These are phyloP conservation scores for Myopa tessellatipennis DNA, from an alignment of 2,888 invertebrate species.

Conservation along the genomic window DNA sequence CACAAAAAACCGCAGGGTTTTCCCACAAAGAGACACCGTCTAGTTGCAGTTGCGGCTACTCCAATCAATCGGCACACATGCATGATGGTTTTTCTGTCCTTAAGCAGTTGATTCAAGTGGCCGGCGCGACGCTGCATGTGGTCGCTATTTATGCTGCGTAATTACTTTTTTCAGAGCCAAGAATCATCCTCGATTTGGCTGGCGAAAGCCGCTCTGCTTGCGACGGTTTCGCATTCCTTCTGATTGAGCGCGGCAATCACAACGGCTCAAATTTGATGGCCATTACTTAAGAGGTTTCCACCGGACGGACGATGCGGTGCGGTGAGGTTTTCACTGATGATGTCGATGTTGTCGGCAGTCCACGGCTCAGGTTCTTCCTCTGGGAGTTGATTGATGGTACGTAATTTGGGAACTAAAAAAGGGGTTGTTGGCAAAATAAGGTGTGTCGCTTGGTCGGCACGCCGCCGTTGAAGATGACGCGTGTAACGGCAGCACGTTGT, in stretches of 20 bases:
- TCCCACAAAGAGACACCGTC: neutral
- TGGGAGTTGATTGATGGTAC: constrained; percentile 62
- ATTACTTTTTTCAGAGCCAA: constrained; percentile 35
- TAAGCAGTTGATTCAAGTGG: constrained; percentile 41
- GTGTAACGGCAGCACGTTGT: constrained; percentile 57
- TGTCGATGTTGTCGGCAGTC: constrained; percentile 45
- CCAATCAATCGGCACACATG: constrained; percentile 30
- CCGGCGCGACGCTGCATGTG: constrained; percentile 27
- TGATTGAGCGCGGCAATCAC: too few species aligned
- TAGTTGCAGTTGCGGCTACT: neutral
- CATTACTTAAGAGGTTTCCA: too few species aligned
- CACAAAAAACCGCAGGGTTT: neutral
- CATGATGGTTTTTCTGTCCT: constrained; percentile 32
- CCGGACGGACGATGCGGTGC: neutral
- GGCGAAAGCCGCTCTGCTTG: neutral
- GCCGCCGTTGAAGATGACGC: constrained; percentile 45
- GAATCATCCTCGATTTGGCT: neutral
- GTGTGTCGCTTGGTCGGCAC: constrained; percentile 52
- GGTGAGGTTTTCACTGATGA: constrained; percentile 15
- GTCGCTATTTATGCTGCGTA: constrained; percentile 38
- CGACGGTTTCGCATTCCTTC: neutral
- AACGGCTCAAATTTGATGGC: too few species aligned
- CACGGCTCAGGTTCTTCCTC: constrained; percentile 21
- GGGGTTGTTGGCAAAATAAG: constrained; percentile 62
- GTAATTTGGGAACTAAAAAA: constrained; percentile 62